Evolutionary conservation across 2,113 vertebrate genomes (phyloP).

Genomic region (Istiophorus platypterus): DNA sequence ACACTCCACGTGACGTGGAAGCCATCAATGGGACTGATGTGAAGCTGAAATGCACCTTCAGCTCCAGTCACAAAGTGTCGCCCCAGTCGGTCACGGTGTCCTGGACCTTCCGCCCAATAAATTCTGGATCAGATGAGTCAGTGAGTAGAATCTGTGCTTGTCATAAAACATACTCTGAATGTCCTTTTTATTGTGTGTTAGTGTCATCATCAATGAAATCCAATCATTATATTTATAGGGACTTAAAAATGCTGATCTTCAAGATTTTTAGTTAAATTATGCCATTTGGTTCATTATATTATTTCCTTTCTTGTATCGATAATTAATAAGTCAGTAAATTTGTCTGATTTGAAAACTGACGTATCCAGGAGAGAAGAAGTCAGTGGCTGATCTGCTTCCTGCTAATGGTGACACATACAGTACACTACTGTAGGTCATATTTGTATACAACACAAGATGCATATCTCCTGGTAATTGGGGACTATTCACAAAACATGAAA

Average conservation of each 20-base stretch:
- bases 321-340: too few relatives aligned
- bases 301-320: not conserved
- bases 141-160: conserved; percentile 79
- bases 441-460: too few relatives aligned
- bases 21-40: conserved; percentile 90
- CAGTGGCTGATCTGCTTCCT: not conserved
- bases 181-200: not conserved
- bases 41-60: conserved; percentile 92
- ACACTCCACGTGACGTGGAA: conserved; percentile 83
- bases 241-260: too few relatives aligned
- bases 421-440: too few relatives aligned
- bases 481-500: too few relatives aligned
- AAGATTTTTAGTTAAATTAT: too few relatives aligned
- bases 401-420: too few relatives aligned
- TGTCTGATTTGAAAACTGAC: too few relatives aligned
- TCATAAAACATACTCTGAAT: not conserved
- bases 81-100: conserved; percentile 77
- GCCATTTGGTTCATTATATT: not conserved
- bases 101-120: conserved; percentile 89
- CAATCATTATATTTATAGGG: not conserved
- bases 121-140: conserved; percentile 78
- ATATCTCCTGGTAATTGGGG: too few relatives aligned
- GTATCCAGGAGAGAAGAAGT: not conserved
- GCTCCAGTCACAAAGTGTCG: conserved; percentile 81
- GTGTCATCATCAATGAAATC: not conserved